phyloP scores from a whole-genome alignment of 2,113 vertebrate genomes.

The Pica pica region DNA sequence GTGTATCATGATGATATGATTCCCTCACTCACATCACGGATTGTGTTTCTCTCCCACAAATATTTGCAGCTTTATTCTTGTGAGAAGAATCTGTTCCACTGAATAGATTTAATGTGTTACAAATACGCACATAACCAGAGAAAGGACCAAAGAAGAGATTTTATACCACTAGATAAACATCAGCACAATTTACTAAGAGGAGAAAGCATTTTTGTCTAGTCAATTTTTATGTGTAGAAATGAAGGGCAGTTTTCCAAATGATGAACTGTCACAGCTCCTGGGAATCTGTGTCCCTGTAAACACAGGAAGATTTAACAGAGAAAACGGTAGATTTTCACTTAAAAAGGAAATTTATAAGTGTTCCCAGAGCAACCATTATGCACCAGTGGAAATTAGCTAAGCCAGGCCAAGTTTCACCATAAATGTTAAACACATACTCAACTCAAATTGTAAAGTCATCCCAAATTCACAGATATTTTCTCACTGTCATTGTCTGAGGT shows the following conservation, averaged over 20 bases:
- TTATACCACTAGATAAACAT: not conserved
- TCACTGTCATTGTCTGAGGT: not conserved
- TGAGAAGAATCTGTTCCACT: not conserved
- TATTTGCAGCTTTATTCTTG: not conserved
- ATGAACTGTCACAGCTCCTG: not conserved
- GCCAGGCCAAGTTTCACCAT: not conserved
- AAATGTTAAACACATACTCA: not conserved
- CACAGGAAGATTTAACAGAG: not conserved
- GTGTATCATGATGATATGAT: not conserved
- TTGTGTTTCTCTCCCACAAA: not conserved
- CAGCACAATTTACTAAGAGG: not conserved
- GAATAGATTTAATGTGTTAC: not conserved
- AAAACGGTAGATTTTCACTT: not conserved
- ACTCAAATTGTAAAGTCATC: not conserved
- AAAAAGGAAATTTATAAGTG: not conserved
- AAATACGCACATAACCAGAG: not conserved
- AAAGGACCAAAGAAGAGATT: not conserved
- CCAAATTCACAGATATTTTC: not conserved
- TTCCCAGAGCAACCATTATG: not conserved
- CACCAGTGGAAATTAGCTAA: not conserved
- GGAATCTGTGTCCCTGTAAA: not conserved
- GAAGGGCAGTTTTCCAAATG: not conserved
- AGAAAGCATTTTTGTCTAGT: not conserved
- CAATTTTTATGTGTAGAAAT: not conserved
- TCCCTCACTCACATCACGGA: not conserved